Base-by-base conservation (phyloP, 2,888 invertebrate species). In the Oxystoma pomonae region DNA sequence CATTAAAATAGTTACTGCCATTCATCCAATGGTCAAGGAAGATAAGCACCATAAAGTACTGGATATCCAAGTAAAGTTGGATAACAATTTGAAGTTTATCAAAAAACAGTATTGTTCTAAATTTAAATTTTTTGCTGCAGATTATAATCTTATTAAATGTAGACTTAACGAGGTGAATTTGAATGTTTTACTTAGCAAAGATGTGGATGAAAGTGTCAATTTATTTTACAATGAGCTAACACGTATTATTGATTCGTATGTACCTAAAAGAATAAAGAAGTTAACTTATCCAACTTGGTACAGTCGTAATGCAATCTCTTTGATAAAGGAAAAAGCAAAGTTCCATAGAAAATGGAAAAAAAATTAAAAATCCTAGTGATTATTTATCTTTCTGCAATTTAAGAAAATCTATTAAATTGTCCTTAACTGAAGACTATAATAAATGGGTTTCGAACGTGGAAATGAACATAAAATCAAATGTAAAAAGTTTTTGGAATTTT, bases 401-500 rank as follows among this genome's bases (percentile, higher is more conserved):
- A 35, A 3, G 35, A 35, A 35, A 35, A 35, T 35, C 35, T 35
- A 35, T 35, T 35, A 35, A 35, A 12, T n/a, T n/a, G n/a, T n/a
- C n/a, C n/a, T n/a, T n/a, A n/a, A n/a, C n/a, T 35, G 5, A 35
- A 35, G 58, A 58, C 16, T 58, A 58, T 18, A 58, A 20, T 20
- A 57, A 35, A 20, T 57, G 35, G 20, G 35, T 57, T 57, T 19
- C 21, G 7, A 58, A 18, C 12, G 58, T 58, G 19, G 16, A 58
- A 19, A 35, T 35, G 5, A 49, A 58, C 16, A 35, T 58, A 50
- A 57, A 20, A n/a, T 17, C 16, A 20, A 35, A 57, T 20, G 57
- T 57, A 5, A 57, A 49, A 58, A 19, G 50, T 49, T 58, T 58
- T 17, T 58, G 58, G 58, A 35, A 35, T 35, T 35, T 35, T 35